These are phyloP conservation scores for Asteroscopus sphinx DNA, from an alignment of 2,888 invertebrate species.

Conservation along the genomic window DNA sequence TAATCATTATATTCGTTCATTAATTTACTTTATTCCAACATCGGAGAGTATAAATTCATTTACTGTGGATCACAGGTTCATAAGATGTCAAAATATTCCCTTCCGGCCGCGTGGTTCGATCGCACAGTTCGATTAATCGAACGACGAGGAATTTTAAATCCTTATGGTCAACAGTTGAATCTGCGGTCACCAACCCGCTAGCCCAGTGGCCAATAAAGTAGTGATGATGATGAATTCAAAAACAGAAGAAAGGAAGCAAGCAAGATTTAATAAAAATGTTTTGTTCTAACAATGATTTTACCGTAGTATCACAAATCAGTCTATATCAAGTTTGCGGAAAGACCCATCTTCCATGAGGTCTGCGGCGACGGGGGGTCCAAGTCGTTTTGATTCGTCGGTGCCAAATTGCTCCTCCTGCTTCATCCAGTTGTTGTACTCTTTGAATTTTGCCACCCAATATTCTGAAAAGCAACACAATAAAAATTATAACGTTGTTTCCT, in stretches of 20 bases:
- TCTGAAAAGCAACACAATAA: constrained; percentile 66
- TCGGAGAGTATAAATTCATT: no score
- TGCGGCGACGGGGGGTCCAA: constrained; percentile 82
- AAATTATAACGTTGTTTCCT: no score
- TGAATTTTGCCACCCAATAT: constrained; percentile 87
- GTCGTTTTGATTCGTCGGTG: constrained; percentile 88
- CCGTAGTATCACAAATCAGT: constrained; percentile 66
- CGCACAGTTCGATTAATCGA: no score
- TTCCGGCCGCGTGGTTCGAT: no score
- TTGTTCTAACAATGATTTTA: background rate
- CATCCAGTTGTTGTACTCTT: constrained; percentile 88
- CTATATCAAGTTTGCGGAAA: constrained; percentile 88
- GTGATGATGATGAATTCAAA: background rate
- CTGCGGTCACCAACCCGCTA: no score
- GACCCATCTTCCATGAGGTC: constrained; percentile 88
- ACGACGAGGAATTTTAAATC: no score
- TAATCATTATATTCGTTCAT: no score
- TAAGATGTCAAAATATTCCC: no score
- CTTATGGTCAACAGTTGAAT: no score
- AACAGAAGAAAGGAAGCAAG: constrained; percentile 1
- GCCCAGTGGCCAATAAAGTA: no score
- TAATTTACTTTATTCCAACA: no score
- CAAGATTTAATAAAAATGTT: constrained; percentile 17
- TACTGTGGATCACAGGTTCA: no score
- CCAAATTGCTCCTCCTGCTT: constrained; percentile 85